Percentiles rank a stretch among this genome's conserved stretches.
These are phyloP conservation scores for Chaenocephalus aceratus DNA, from an alignment of 2,113 vertebrate species.

Conservation along the genomic window DNA sequence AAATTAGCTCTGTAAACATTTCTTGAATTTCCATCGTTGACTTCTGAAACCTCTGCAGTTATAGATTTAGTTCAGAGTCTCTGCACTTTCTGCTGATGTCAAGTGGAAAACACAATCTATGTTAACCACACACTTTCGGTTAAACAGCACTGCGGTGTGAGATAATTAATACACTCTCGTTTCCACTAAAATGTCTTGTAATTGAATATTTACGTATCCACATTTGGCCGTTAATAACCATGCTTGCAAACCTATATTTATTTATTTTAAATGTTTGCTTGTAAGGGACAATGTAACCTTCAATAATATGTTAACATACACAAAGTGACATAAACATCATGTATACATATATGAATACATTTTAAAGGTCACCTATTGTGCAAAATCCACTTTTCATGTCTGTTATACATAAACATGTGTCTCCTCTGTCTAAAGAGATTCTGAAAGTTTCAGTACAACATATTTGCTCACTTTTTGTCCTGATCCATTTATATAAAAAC, in stretches of 20 bases:
- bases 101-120: constrained; percentile 36
- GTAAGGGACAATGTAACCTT: not conserved
- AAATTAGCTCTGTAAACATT: not conserved
- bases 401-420: no score
- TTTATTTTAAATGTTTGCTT: not conserved
- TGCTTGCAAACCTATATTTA: not conserved
- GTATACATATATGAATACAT: no score
- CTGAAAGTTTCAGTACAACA: no score
- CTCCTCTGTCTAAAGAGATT: no score
- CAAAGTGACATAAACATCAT: not conserved
- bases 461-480: no score
- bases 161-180: no score
- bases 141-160: not conserved
- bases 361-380: no score
- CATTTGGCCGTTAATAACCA: not conserved
- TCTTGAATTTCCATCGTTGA: not conserved
- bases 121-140: constrained; percentile 8
- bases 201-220: no score
- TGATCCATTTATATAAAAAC: no score
- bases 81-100: constrained; percentile 30
- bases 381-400: no score
- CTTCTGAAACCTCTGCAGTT: constrained; percentile 12
- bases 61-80: not conserved
- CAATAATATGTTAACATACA: not conserved
- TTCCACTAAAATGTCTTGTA: no score